These are phyloP conservation scores for Alces alces DNA, from an alignment of 2,113 vertebrate genomes.

Conservation along the genomic window DNA sequence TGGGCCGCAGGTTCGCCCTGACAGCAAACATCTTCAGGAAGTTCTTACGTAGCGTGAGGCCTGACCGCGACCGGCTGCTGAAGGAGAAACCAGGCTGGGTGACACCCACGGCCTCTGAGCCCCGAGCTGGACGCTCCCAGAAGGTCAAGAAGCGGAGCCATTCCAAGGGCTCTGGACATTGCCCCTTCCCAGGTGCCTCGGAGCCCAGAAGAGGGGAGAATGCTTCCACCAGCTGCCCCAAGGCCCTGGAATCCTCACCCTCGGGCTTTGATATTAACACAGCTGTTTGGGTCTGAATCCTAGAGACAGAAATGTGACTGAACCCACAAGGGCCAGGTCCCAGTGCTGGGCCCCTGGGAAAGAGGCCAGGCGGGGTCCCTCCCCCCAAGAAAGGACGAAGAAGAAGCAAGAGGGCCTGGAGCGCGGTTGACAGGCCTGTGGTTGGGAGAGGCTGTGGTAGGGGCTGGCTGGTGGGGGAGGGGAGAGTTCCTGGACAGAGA, in stretches of 20 bases:
- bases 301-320: neutral
- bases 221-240: conserved; percentile 69
- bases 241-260: conserved; percentile 74
- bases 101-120: conserved; percentile 72
- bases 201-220: conserved; percentile 51
- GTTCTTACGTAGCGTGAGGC: conserved; percentile 92
- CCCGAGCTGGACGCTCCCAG: conserved; percentile 84
- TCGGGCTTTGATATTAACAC: conserved; percentile 94
- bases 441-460: neutral
- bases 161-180: conserved; percentile 88
- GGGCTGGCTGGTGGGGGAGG: neutral
- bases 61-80: conserved; percentile 91
- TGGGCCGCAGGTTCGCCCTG: conserved; percentile 91
- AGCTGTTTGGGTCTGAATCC: conserved; percentile 94
- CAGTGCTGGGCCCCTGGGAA: neutral
- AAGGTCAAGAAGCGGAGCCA: conserved; percentile 86
- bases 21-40: conserved; percentile 97
- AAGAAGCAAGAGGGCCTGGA: neutral
- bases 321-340: neutral
- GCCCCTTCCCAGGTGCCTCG: conserved; percentile 83
- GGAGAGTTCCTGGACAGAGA: neutral
- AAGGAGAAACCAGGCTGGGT: conserved; percentile 95
- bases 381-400: neutral
- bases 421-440: neutral
- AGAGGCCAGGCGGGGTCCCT: neutral